phyloP scores from a whole-genome alignment of 1,140 invertebrate species.

The Drosophila fuyamai region DNA sequence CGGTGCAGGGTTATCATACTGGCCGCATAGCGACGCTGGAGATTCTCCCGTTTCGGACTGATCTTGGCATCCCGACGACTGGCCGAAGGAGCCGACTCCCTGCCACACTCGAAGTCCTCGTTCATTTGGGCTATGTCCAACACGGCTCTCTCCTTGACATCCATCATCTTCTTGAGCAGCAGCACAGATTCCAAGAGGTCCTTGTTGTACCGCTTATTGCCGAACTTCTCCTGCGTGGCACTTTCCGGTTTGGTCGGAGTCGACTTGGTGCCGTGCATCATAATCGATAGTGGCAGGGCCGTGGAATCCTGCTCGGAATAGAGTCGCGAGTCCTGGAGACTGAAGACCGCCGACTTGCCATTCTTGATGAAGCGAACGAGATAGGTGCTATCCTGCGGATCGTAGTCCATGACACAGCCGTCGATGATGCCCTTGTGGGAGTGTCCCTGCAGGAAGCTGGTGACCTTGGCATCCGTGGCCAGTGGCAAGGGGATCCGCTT shows the following conservation, averaged over 20 bases:
- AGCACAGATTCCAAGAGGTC: conserved; percentile 40
- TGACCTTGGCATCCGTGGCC: conserved; percentile 28
- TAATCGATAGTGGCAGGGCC: conserved; percentile 3
- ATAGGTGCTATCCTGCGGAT: conserved; percentile 28
- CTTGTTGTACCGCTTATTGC: neutral
- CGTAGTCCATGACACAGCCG: conserved; percentile 32
- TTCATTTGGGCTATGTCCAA: conserved; percentile 37
- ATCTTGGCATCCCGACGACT: conserved; percentile 39
- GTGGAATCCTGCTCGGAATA: conserved; percentile 15
- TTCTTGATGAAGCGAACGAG: conserved; percentile 21
- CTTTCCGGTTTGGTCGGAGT: neutral
- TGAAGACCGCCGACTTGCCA: conserved; percentile 6
- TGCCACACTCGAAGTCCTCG: conserved; percentile 13
- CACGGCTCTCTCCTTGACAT: conserved; percentile 33
- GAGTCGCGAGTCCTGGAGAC: conserved; percentile 28
- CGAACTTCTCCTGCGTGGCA: neutral
- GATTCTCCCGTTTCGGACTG: conserved; percentile 14
- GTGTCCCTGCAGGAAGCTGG: conserved; percentile 3
- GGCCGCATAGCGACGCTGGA: conserved; percentile 36
- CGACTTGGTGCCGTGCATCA: conserved; percentile 13
- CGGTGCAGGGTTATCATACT: conserved; percentile 47
- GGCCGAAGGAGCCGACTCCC: neutral
- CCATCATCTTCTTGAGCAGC: conserved; percentile 22
- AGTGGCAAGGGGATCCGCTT: conserved; percentile 37
- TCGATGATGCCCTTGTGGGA: conserved; percentile 5